These are phyloP conservation scores for Diacarnus erythraeanus DNA, from an alignment of 37 sponge, comb jelly and placozoan genomes.

Conservation along the genomic window DNA sequence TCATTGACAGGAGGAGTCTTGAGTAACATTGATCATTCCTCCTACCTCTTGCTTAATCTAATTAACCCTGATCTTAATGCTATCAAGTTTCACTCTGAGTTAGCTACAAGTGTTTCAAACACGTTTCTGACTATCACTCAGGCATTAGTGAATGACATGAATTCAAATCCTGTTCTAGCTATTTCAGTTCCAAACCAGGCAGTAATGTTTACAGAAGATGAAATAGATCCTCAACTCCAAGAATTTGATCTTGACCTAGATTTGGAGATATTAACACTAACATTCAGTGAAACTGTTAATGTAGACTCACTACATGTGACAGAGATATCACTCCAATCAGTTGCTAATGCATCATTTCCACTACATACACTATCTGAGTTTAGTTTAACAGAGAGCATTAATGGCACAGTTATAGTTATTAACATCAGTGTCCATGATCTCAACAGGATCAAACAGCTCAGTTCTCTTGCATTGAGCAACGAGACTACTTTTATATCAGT, in stretches of 20 bases:
- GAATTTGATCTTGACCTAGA: constrained; percentile 76
- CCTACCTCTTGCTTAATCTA: constrained; percentile 36
- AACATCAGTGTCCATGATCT: constrained; percentile 56
- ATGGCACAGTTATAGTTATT: constrained; percentile 50
- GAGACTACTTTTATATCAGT: constrained; percentile 57
- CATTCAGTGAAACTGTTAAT: constrained; percentile 86
- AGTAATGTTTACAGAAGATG: constrained; percentile 37
- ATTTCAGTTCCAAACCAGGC: constrained; percentile 25
- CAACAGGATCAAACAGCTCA: constrained; percentile 71
- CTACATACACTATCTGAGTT: constrained; percentile 28
- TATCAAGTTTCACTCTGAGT: constrained; percentile 59
- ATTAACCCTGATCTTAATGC: constrained; percentile 72
- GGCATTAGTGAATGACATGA: constrained; percentile 56
- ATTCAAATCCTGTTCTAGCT: constrained; percentile 51
- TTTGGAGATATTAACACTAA: constrained; percentile 43
- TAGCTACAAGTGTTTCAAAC: constrained; percentile 41
- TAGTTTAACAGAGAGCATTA: constrained; percentile 47
- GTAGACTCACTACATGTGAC: constrained; percentile 52
- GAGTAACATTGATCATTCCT: constrained; percentile 44
- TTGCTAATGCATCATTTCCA: constrained; percentile 25
- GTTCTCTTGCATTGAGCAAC: constrained; percentile 38
- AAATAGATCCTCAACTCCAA: constrained; percentile 47
- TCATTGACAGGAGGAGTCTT: constrained; percentile 70
- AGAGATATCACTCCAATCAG: constrained; percentile 55
- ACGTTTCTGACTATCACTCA: constrained; percentile 60